Percentiles rank a stretch among this genome's conserved stretches.
Evolutionary conservation across 2,113 vertebrate genomes (phyloP).

Genomic region (Pandion haliaetus): DNA sequence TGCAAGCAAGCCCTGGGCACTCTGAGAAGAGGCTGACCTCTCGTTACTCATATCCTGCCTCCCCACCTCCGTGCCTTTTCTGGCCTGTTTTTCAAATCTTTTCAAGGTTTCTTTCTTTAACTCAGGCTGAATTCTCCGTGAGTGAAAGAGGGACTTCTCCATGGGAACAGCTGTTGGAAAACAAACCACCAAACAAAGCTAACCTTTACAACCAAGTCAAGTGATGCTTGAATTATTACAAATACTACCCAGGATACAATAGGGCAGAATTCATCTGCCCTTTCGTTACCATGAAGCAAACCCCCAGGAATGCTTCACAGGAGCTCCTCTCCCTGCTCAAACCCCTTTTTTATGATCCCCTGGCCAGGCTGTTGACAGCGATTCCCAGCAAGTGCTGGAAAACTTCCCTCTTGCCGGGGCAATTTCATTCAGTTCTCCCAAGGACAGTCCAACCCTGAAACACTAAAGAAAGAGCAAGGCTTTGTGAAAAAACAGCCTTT

Average conservation of each 20-base stretch:
- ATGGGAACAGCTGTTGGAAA: conserved; percentile 70
- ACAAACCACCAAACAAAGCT: conserved; percentile 60
- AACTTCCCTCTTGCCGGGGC: neutral
- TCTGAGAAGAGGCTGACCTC: conserved; percentile 34
- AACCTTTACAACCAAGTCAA: conserved; percentile 64
- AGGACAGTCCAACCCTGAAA: neutral
- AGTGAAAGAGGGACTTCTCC: conserved; percentile 61
- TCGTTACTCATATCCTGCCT: neutral
- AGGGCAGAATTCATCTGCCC: conserved; percentile 26
- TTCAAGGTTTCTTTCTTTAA: conserved; percentile 13
- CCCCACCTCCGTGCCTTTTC: neutral
- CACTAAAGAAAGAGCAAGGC: neutral
- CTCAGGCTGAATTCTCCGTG: conserved; percentile 34
- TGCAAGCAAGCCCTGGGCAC: neutral
- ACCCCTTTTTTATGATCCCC: neutral
- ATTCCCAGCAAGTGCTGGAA: neutral
- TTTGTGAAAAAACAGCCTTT: neutral
- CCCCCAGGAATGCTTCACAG: neutral
- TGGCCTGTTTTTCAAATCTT: conserved; percentile 13
- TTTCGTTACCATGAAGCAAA: neutral
- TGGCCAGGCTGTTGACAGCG: neutral
- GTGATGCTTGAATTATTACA: conserved; percentile 60
- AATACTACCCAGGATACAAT: conserved; percentile 30
- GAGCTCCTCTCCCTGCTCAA: neutral
- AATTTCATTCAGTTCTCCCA: neutral